These are phyloP conservation scores for Pelosia muscerda DNA, from an alignment of 2,888 invertebrate genomes.

Conservation along the genomic window DNA sequence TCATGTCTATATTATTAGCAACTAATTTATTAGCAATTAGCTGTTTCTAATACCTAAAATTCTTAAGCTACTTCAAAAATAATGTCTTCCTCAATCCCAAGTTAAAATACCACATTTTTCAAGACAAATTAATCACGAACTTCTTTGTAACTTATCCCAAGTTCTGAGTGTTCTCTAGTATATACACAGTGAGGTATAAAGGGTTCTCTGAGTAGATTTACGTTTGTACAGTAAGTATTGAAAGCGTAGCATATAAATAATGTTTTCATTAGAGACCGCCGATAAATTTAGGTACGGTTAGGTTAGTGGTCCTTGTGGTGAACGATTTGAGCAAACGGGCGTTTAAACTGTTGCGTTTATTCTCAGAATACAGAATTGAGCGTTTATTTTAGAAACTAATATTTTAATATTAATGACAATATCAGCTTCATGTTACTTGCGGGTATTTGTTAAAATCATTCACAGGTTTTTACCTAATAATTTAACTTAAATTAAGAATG, in stretches of 20 bases:
- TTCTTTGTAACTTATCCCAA: slow-evolving; percentile 10
- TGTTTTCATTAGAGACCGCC: slow-evolving; percentile 63
- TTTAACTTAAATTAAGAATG: no score
- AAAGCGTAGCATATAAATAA: slow-evolving; percentile 56
- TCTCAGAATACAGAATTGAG: no score
- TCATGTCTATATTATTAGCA: no score
- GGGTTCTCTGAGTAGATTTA: slow-evolving; percentile 34
- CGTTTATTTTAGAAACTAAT: not conserved
- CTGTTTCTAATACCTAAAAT: not conserved
- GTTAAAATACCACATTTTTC: not conserved
- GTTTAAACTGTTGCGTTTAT: slow-evolving; percentile 10
- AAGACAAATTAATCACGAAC: slow-evolving; percentile 18
- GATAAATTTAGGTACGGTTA: slow-evolving; percentile 54
- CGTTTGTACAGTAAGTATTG: slow-evolving; percentile 26
- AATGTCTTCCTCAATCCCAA: not conserved
- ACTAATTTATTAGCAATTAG: no score
- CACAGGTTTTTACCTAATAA: not conserved
- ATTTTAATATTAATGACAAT: not conserved
- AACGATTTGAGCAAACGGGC: slow-evolving; percentile 21
- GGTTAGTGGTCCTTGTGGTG: slow-evolving; percentile 25
- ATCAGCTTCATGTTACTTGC: not conserved
- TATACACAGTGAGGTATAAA: slow-evolving; percentile 26
- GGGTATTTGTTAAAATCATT: not conserved
- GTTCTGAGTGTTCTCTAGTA: slow-evolving; percentile 24
- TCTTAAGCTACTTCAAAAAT: not conserved